phyloP scores from a whole-genome alignment of 2,888 invertebrate genomes.

The Rhogogaster chlorosoma region DNA sequence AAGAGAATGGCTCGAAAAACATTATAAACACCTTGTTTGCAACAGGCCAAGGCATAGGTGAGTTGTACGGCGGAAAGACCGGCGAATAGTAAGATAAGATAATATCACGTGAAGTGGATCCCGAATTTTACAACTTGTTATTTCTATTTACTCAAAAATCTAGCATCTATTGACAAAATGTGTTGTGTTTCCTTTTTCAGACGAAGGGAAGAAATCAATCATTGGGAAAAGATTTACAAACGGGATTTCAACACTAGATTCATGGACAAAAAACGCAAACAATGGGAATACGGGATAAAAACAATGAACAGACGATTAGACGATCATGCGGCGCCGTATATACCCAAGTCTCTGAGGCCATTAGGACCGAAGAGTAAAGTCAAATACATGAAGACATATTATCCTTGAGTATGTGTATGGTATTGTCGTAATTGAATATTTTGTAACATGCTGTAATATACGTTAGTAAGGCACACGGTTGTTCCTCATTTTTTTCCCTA shows the following conservation, averaged over 20 bases:
- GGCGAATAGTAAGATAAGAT: not conserved
- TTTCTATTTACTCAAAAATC: not conserved
- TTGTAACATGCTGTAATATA: slow-evolving; percentile 13
- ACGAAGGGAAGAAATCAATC: slow-evolving; percentile 84
- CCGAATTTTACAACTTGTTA: not conserved
- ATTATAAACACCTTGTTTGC: slow-evolving; percentile 85
- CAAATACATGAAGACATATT: slow-evolving; percentile 85
- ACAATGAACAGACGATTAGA: slow-evolving; percentile 84
- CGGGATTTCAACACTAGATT: slow-evolving; percentile 85
- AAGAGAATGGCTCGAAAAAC: slow-evolving; percentile 85
- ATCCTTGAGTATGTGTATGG: slow-evolving; percentile 78
- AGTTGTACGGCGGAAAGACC: not conserved
- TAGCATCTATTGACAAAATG: not conserved
- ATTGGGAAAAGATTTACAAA: slow-evolving; percentile 93
- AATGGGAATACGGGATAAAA: slow-evolving; percentile 85
- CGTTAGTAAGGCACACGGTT: not conserved
- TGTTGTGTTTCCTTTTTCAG: slow-evolving; percentile 62
- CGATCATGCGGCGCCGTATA: slow-evolving; percentile 84
- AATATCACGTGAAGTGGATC: not conserved
- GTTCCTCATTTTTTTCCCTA: not conserved
- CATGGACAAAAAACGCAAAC: slow-evolving; percentile 84
- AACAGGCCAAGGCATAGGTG: slow-evolving; percentile 83
- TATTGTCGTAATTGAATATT: not conserved
- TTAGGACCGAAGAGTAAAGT: slow-evolving; percentile 82
- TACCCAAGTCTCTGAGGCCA: slow-evolving; percentile 84